Percentiles rank a stretch among this genome's conserved stretches.
phyloP scores from a whole-genome alignment of 2,888 invertebrate genomes.

The Stenolophus ochropezus region DNA sequence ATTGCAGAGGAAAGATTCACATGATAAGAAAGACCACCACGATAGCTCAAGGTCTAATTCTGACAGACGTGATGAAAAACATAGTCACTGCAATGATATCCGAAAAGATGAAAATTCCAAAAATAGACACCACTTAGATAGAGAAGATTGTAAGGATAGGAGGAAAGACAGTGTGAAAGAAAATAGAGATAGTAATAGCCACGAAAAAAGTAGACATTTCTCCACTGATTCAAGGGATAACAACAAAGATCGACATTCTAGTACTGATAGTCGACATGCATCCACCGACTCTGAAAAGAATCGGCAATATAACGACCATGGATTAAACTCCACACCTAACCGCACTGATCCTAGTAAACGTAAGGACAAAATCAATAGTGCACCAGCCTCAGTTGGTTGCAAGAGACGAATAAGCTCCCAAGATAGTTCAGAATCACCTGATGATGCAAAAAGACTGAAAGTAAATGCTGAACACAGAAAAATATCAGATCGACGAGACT shows the following conservation, averaged over 20 bases:
- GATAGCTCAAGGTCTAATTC: conserved; percentile 61
- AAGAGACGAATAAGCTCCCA: conserved; percentile 88
- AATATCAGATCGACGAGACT: conserved; percentile 79
- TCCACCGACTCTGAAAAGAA: conserved; percentile 74
- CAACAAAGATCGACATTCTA: conserved; percentile 67
- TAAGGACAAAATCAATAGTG: conserved; percentile 79
- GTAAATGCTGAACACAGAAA: conserved; percentile 75
- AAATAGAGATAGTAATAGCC: conserved; percentile 73
- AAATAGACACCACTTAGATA: conserved; percentile 70
- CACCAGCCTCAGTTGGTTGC: conserved; percentile 79
- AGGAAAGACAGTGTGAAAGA: conserved; percentile 73
- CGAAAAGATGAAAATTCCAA: conserved; percentile 65
- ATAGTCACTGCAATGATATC: conserved; percentile 56
- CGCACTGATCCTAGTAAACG: conserved; percentile 72
- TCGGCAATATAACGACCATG: conserved; percentile 65
- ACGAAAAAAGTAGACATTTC: conserved; percentile 73
- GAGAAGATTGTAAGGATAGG: conserved; percentile 72
- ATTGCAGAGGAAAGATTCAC: conserved; percentile 64
- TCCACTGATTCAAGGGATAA: conserved; percentile 66
- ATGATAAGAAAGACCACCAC: conserved; percentile 63
- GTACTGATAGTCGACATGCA: conserved; percentile 71
- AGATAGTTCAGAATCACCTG: conserved; percentile 77
- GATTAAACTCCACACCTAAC: conserved; percentile 63
- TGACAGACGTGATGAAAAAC: conserved; percentile 61
- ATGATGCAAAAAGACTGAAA: conserved; percentile 80